phyloP scores from a whole-genome alignment of 2,113 vertebrate species.

The Speoplatyrhinus poulsoni region DNA sequence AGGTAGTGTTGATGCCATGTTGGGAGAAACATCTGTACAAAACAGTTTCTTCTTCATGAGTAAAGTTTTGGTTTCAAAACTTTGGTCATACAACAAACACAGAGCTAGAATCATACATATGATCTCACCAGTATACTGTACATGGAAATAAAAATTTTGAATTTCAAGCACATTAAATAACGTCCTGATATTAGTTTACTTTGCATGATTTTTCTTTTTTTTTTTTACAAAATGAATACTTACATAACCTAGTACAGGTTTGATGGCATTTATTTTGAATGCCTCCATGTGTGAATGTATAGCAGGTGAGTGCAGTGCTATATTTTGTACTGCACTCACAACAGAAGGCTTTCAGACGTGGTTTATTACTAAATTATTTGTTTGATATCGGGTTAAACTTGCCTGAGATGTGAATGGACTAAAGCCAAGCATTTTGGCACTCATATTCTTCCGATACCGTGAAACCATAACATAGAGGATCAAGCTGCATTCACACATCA shows the following conservation, averaged over 20 bases:
- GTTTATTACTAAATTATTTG: constrained; percentile 29
- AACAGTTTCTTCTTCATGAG: constrained; percentile 34
- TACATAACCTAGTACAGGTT: constrained; percentile 7
- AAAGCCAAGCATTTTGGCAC: constrained; percentile 34
- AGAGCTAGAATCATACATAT: background rate
- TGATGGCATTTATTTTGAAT: constrained; percentile 19
- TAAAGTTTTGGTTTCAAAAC: constrained; percentile 69
- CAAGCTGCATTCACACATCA: background rate
- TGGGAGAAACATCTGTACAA: constrained; percentile 51
- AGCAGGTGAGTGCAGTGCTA: constrained; percentile 21
- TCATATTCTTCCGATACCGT: constrained; percentile 15
- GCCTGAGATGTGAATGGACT: constrained; percentile 52
- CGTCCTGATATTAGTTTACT: constrained; percentile 20
- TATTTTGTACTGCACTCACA: constrained; percentile 17
- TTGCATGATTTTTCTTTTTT: background rate
- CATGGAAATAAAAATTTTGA: constrained; percentile 28
- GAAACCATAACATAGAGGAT: constrained; percentile 6
- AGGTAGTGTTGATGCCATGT: constrained; percentile 56
- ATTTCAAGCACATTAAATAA: constrained; percentile 41
- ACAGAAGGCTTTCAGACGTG: constrained; percentile 11
- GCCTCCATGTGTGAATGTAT: constrained; percentile 15
- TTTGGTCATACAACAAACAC: constrained; percentile 66
- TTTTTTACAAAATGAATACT: constrained; percentile 14
- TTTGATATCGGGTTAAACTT: constrained; percentile 28
- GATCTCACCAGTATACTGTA: constrained; percentile 7